phyloP scores from a whole-genome alignment of 2,113 vertebrate species.

The Larimichthys crocea region DNA sequence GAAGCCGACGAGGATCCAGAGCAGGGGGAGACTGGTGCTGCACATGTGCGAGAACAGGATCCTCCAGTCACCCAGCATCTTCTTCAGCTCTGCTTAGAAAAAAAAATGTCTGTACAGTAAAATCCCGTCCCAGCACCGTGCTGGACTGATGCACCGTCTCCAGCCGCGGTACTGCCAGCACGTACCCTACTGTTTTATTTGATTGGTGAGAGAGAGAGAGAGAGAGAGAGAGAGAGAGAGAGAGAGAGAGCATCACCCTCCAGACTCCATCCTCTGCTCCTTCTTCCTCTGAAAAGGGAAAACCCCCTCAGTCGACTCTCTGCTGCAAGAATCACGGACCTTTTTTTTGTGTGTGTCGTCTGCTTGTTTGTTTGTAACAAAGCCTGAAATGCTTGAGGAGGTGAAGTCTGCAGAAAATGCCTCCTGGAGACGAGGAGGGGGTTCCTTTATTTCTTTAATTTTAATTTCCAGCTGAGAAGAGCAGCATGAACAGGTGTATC shows the following conservation, averaged over 20 bases:
- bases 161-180: conserved; percentile 43
- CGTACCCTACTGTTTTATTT: conserved; percentile 63
- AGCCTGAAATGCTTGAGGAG: neutral
- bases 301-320: conserved; percentile 2
- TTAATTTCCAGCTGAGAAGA: neutral
- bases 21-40: conserved; percentile 73
- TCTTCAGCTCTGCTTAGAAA: conserved; percentile 41
- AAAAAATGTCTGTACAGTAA: conserved; percentile 7
- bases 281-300: conserved; percentile 1
- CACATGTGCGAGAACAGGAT: conserved; percentile 73
- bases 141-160: conserved; percentile 46
- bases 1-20: conserved; percentile 86
- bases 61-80: conserved; percentile 82
- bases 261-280: conserved; percentile 11
- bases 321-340: conserved; percentile 30
- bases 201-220: conserved; percentile 5
- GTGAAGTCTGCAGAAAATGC: neutral
- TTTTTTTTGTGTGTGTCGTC: neutral
- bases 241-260: neutral
- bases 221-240: conserved; percentile 37
- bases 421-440: neutral
- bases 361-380: conserved; percentile 5
- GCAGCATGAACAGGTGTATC: neutral
- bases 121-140: conserved; percentile 20
- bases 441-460: neutral